Percentiles rank a stretch among this genome's conserved stretches.
phyloP scores from a whole-genome alignment of 2,113 vertebrate species.

The Ammodytes dubius region DNA sequence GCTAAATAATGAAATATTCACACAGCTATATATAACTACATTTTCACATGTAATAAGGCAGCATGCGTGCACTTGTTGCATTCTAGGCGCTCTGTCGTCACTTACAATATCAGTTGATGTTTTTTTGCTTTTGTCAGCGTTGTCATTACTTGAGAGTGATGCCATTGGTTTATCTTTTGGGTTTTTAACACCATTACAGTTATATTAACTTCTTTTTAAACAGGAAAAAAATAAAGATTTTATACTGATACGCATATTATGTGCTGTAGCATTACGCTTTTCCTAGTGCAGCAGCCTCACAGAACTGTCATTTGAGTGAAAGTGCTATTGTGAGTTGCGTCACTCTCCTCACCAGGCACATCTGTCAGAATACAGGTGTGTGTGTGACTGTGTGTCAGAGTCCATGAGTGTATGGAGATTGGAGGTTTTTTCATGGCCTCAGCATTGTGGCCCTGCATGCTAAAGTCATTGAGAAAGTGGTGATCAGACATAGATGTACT shows the following conservation, averaged over 20 bases:
- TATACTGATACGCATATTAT: neutral
- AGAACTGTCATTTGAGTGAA: constrained; percentile 42
- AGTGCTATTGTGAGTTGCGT: constrained; percentile 24
- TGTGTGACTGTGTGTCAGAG: constrained; percentile 18
- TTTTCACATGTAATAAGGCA: neutral
- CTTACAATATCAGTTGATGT: neutral
- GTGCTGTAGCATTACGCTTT: constrained; percentile 10
- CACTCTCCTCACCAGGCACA: constrained; percentile 61
- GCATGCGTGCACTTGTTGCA: neutral
- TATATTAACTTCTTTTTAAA: neutral
- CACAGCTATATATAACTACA: neutral
- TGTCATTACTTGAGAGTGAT: neutral
- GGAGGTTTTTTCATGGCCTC: constrained; percentile 7
- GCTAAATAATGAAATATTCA: constrained; percentile 13
- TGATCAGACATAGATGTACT: neutral
- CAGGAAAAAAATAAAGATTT: neutral
- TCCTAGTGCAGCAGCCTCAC: constrained; percentile 1
- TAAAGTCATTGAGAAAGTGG: constrained; percentile 36
- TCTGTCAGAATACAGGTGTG: constrained; percentile 62
- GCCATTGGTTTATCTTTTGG: neutral
- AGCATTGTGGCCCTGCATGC: constrained; percentile 12
- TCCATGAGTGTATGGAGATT: constrained; percentile 10
- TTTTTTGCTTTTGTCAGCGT: neutral
- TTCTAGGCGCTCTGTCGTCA: neutral
- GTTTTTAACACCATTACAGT: neutral